These are phyloP conservation scores for Marmota flaviventris DNA, from an alignment of 2,113 vertebrate genomes.

Conservation along the genomic window DNA sequence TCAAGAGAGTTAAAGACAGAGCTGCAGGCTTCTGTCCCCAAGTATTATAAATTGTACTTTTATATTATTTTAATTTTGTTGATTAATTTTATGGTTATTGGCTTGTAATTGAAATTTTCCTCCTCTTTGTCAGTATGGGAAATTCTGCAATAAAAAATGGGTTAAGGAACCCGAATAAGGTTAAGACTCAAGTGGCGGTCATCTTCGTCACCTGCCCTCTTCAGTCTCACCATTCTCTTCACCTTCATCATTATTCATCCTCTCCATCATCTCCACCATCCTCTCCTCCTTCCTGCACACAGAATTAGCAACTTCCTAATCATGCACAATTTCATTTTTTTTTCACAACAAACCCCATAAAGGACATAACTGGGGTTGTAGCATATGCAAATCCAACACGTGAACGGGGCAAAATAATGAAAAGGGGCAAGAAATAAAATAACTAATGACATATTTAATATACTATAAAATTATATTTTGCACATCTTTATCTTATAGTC, in stretches of 20 bases:
- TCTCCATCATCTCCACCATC: background rate
- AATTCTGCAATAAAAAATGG: background rate
- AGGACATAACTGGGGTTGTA: background rate
- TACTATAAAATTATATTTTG: background rate
- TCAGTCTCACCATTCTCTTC: background rate
- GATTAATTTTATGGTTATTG: background rate
- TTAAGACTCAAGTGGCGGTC: background rate
- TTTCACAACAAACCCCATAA: background rate
- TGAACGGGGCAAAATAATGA: background rate
- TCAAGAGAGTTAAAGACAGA: background rate
- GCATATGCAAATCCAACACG: background rate
- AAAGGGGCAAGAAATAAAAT: background rate
- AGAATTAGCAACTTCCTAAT: background rate
- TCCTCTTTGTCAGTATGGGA: background rate
- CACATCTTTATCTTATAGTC: background rate
- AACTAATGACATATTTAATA: background rate
- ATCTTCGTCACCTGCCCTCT: no score
- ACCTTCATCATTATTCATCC: no score
- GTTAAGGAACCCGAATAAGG: background rate
- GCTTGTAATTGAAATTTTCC: background rate
- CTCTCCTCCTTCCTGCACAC: background rate
- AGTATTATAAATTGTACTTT: background rate
- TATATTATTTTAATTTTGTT: background rate
- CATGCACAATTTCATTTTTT: background rate
- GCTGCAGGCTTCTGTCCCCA: background rate